These are phyloP conservation scores for Tragelaphus buxtoni DNA, from an alignment of 2,113 vertebrate genomes.

Conservation along the genomic window DNA sequence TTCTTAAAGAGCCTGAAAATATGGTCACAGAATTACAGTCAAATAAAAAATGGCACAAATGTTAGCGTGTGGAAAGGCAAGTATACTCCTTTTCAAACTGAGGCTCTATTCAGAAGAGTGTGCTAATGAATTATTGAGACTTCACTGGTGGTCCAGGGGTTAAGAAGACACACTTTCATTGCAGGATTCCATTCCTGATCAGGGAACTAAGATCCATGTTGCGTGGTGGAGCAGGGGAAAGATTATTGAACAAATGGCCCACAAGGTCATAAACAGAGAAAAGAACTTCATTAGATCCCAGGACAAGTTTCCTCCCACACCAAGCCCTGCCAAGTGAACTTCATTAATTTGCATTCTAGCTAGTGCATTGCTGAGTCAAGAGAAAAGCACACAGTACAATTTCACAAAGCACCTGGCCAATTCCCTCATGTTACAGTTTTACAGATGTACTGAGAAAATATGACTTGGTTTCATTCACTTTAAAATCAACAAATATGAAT, in stretches of 20 bases:
- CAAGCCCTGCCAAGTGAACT: not conserved
- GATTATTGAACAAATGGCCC: not conserved
- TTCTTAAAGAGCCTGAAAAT: not conserved
- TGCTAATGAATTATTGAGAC: not conserved
- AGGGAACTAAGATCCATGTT: not conserved
- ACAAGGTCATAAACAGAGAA: not conserved
- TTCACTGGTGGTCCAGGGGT: not conserved
- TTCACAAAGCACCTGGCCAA: not conserved
- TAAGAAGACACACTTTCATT: not conserved
- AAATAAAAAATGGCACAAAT: not conserved
- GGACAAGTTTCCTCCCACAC: not conserved
- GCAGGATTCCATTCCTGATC: not conserved
- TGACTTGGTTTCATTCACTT: not conserved
- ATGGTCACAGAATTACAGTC: not conserved
- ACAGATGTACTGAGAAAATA: not conserved
- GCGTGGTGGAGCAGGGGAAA: too few species aligned
- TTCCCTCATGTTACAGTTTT: not conserved
- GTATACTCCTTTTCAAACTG: not conserved
- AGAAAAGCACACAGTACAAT: not conserved
- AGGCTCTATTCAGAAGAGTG: not conserved
- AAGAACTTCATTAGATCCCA: not conserved
- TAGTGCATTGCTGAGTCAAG: not conserved
- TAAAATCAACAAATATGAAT: not conserved
- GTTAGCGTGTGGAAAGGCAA: not conserved
- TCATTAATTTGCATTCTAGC: not conserved